Evolutionary conservation across 2,797 vertebrate species (phyloP), one percentile per base, ranked within the genome.

Genomic region (Carcharodon carcharias): DNA sequence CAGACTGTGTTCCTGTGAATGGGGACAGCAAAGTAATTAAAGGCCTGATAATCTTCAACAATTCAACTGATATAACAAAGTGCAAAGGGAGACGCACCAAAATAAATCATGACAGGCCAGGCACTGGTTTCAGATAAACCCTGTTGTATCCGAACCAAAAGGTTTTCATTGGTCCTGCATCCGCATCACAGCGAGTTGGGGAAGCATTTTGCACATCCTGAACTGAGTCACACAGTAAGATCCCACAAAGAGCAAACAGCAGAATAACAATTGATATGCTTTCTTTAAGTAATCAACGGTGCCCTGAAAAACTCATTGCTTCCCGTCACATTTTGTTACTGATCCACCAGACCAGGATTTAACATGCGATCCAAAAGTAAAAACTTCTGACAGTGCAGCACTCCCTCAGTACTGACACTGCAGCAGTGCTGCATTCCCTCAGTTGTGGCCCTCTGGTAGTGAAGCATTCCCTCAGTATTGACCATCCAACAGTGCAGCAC

Each of bases 1-100:
- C 96, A 97, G 97, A 96, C 98, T 98, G 69, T 98, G 97, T 97
- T 98, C 98, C 99, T 99, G 97, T 0, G 93, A 5, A 96, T 71
- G 54, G 1, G 1, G 73, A 7, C 96, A 58, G 91, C 96, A 67
- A 3, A 4, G 35, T 3, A 45, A 93, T 93, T 93, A 40, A 93
- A 92, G 61, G 67, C 7, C n/a, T 18, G 40, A 26, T 18, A 93
- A n/a, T 23, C 3, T 67, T 40, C 21, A 8, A 65, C 21, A 93
- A 26, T 45, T 45, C n/a, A 91, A 23, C 35, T 93, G 61, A 7
- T 26, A 16, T 14, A 63, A 67, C 21, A 0, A 65, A 14, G 2
- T 12, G 61, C 31, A 63, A 1, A 61, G 3, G 5, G 4, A 35
- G 31, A 26, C 45, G 1, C 21, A 50, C 1, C 1, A 18, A 50